Percentiles rank a stretch among this genome's conserved stretches.
phyloP scores from a whole-genome alignment of 2,888 invertebrate genomes.

The Andrena fulva region DNA sequence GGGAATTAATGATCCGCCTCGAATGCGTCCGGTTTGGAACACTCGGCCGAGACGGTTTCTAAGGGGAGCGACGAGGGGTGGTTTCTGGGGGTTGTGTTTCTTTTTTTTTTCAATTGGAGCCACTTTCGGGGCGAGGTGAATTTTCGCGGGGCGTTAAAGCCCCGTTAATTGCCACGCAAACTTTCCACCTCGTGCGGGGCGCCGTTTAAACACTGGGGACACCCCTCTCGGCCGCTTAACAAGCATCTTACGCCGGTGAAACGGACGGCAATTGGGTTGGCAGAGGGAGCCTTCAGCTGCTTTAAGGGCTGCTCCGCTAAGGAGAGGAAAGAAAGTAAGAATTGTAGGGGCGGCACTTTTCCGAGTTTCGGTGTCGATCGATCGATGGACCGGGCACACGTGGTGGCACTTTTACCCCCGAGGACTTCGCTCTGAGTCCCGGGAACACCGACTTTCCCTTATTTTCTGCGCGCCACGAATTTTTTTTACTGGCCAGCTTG shows the following conservation, averaged over 20 bases:
- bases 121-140: background rate
- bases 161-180: constrained; percentile 33
- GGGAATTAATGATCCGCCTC: background rate
- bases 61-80: background rate
- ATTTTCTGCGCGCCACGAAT: background rate
- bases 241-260: constrained; percentile 17
- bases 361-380: constrained; percentile 40
- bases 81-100: background rate
- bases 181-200: constrained; percentile 6
- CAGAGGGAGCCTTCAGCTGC: background rate
- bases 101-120: no score
- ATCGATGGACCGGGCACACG: background rate
- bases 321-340: background rate
- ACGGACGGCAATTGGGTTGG: constrained; percentile 14
- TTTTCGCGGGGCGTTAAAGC: constrained; percentile 13
- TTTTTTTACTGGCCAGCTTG: background rate
- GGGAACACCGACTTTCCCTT: background rate
- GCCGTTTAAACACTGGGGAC: constrained; percentile 20
- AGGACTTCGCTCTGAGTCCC: background rate
- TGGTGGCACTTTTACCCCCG: background rate
- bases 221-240: constrained; percentile 28
- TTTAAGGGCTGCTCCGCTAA: background rate
- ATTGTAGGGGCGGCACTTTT: constrained; percentile 45
- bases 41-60: background rate
- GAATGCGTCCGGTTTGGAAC: background rate